Base-by-base conservation (phyloP, 2,797 vertebrate genomes). In the Iguana delicatissima region DNA sequence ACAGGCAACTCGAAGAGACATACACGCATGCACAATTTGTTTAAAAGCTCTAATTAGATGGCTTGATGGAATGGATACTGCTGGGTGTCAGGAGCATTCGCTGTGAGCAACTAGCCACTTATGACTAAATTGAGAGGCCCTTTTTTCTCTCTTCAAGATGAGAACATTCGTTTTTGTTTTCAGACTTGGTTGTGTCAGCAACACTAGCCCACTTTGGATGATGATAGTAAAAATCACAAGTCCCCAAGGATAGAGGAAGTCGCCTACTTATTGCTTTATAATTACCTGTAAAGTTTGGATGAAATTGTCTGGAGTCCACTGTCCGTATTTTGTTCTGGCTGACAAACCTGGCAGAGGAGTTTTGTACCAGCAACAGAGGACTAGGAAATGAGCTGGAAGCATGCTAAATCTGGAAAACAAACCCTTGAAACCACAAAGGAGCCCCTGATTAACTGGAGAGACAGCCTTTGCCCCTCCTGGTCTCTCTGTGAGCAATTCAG, bases 241-340 rank as follows among this genome's bases (percentile, higher is more conserved):
- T 94, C 95, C 93, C 96, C 38, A 87, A 93, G 95, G 95, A 95
- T 38, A 18, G 87, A 69, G 67, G 94, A 94, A 95, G 93, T 95
- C 6, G 72, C 88, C 92, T 92, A 92, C 89, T 96, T 96, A 94
- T 93, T 95, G 87, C 93, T 96, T 94, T 87, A 89, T 93, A 96
- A 96, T 96, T 95, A 96, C 94, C 93, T 82, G 89, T 90, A 95
- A 91, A 82, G 92, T 95, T 93, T 96, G 95, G 95, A 96, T 92
- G 77, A 84, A 93, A 94, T 91, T 29, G 88, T 38, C 42, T 90
- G 0, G 26, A 93, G 89, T 90, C 84, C 89, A 72, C 76, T 64
- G 52, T 93, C 85, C 93, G 76, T 74, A 91, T 95, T 95, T 95
- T 86, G 92, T 76, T 69, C 90, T 95, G 94, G 94, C 94, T 96